Evolutionary conservation across 2,888 invertebrate genomes (phyloP), one percentile per base, ranked within the genome.

Genomic region (Eupeodes latifasciatus): DNA sequence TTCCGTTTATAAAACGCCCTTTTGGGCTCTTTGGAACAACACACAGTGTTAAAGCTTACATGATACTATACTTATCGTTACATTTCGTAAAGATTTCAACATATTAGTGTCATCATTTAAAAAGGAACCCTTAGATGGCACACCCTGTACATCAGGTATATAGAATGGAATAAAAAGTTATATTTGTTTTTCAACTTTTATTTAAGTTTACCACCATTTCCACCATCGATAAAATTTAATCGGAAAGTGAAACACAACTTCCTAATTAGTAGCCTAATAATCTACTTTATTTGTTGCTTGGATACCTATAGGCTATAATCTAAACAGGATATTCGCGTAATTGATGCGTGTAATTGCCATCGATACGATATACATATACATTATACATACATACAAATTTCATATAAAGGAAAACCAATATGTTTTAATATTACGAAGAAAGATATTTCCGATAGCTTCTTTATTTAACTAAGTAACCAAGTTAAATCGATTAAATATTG

Each of bases 261-360:
- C 34, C 34, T 51, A 67, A 67, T 67, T 27, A 51, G 67, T 51
- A 34, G 67, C 10, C 27, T 10, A 34, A 51, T 67, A 67, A 66
- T 66, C 47, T 66, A 6, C 47, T 47, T 36, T 36, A 67, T 67
- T 51, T 67, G 51, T 51, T 51, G 67, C 34, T 34, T 67, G 67
- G 16, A 34, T 67, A 67, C 51, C 4, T 51, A 51, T 14, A 4
- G 36, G 36, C 36, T 67, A 0, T 51, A 51, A 34, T 27, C 4
- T n/a, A 11, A 10, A 34, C 11, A n/a, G 34, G 67, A 36, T 34
- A 12, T 9, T n/a, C 2, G 10, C 2, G 10, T 34, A 67, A 51
- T 34, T 67, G 51, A 47, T 67, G 67, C 67, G 67, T 67, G 67
- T 34, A 82, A 82, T 82, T 82, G 64, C 55, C 77, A 77, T 66